Evolutionary conservation across 2,888 invertebrate species (phyloP), one percentile per base, ranked within the genome.

Genomic region (Chymomyza fuscimana): DNA sequence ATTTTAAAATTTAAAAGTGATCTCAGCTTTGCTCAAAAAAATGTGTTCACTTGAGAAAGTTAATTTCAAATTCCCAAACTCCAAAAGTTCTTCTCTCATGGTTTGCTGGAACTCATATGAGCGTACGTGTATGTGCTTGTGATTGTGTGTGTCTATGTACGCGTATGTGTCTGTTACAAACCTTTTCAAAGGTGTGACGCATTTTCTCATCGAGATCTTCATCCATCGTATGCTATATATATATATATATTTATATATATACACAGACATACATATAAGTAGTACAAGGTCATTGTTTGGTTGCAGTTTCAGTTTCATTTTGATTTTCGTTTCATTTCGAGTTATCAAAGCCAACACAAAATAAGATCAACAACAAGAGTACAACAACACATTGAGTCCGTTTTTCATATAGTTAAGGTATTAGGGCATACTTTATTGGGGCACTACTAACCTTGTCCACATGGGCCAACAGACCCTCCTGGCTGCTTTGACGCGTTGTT

Each of bases 401-500:
- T 63, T 62, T 70, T 29, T 66, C 40, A 46, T 12, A 46, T 16
- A 9, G 9, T 16, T 51, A 10, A 16, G 0, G 19, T 7, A 54
- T 54, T 7, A 16, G n/a, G 19, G 65, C 69, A 78, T 70, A 67
- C 67, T 52, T 19, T 25, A 25, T 61, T 66, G 25, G 29, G 36
- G 16, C 19, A 16, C 52, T 54, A 76, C 89, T 81, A 92, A 97
- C 96, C 95, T 97, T 97, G 88, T 97, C 97, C 94, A 97, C 96
- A 76, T 97, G 97, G 2, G 97, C 96, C 9, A 97, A 92, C 5
- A 97, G 89, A 32, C 97, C 97, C 90, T 97, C 97, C 90, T 97
- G 97, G 86, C 97, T 97, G 90, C 96, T 96, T 90, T 97, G 97
- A 2, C 97, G 93, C 0, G 96, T 97, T 0, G 97, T 97, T 90